Base-by-base conservation (phyloP, 2,888 invertebrate species). In the Eretmocerus hayati region DNA sequence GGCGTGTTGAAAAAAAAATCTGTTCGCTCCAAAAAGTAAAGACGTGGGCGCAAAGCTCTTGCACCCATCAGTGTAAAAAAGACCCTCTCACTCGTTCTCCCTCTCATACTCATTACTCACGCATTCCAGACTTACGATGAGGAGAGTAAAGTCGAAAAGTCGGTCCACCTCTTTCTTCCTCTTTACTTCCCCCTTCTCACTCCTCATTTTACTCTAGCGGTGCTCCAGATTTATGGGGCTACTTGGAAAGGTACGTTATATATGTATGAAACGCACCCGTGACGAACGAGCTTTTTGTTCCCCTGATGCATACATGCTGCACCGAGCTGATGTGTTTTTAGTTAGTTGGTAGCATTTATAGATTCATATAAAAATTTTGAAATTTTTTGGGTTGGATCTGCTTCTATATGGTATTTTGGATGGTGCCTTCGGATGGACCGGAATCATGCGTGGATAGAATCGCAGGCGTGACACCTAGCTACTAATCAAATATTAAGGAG, bases 201-300 rank as follows among this genome's bases (percentile, higher is more conserved):
- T n/a, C 20, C 19, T 13, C 16, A 3, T n/a, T n/a, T n/a, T n/a
- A n/a, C n/a, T n/a, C 13, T 23, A 40, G 33, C 35, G 35, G 30
- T 19, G 39, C 39, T 40, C 46, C 50, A 54, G 51, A 56, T 57
- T 57, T 56, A 55, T 55, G 49, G 47, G 48, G 52, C 53, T 50
- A 52, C 44, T 50, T 48, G 35, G 38, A 42, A 22, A 43, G 46
- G 42, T 50, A 46, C 50, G 54, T 35, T 38, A 30, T 41, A 45
- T 26, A 45, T 42, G 36, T 39, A 46, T 31, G 50, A 48, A 36
- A 38, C 47, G 15, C 32, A 15, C 18, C 35, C 40, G 46, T 50
- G 49, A 51, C 53, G 51, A 56, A 56, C 50, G 56, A 50, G 45
- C 50, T 53, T 53, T 54, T 53, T 56, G 54, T 56, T 42, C 48